Evolutionary conservation across 2,888 invertebrate genomes (phyloP).

Genomic region (Tenthredo scrophulariae): DNA sequence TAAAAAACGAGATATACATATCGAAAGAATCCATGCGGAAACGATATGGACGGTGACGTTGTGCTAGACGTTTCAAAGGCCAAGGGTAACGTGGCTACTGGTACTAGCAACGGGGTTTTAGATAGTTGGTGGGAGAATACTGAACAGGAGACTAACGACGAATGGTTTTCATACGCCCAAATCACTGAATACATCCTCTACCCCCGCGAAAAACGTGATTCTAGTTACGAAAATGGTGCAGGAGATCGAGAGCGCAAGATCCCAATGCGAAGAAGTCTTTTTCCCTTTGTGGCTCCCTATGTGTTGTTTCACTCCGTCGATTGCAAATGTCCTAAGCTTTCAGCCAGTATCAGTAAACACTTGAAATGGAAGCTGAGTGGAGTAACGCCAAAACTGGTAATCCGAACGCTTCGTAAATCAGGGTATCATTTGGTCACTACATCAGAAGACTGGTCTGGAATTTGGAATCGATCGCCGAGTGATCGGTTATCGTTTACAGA

Average conservation of each 20-base stretch:
- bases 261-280: constrained; percentile 79
- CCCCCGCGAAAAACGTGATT: neutral
- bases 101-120: constrained; percentile 39
- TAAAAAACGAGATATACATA: neutral
- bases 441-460: constrained; percentile 87
- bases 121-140: neutral
- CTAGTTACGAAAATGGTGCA: neutral
- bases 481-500: constrained; percentile 84
- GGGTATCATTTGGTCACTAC: constrained; percentile 87
- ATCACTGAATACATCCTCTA: constrained; percentile 43
- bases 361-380: constrained; percentile 95
- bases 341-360: constrained; percentile 85
- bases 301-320: constrained; percentile 87
- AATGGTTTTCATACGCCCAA: constrained; percentile 43
- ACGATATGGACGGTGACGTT: neutral
- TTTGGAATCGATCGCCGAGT: constrained; percentile 86
- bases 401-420: constrained; percentile 89
- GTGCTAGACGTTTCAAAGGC: neutral
- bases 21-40: neutral
- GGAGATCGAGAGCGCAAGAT: constrained; percentile 7
- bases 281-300: constrained; percentile 89
- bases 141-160: neutral
- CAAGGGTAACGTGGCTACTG: constrained; percentile 35
- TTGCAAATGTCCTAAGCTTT: constrained; percentile 81
- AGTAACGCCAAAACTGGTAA: constrained; percentile 94